These are phyloP conservation scores for Cosmia trapezina DNA, from an alignment of 2,888 invertebrate genomes.

Conservation along the genomic window DNA sequence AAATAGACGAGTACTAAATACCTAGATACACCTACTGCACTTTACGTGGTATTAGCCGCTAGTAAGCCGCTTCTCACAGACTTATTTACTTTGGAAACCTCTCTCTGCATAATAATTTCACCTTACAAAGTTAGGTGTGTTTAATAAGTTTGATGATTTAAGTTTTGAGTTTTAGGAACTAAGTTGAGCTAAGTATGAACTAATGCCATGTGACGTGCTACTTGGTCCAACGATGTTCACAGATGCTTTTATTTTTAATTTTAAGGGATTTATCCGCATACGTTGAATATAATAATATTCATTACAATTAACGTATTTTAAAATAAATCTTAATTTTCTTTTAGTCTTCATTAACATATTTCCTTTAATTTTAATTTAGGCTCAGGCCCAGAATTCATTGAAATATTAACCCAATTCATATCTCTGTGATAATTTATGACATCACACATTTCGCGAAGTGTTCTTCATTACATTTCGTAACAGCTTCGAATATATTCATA, in stretches of 20 bases:
- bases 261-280: not conserved
- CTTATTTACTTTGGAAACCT: constrained; percentile 28
- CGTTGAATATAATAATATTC: not conserved
- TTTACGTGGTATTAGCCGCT: constrained; percentile 15
- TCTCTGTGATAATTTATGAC: constrained; percentile 33
- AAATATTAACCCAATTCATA: constrained; percentile 28
- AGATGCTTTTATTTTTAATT: not conserved
- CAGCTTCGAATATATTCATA: constrained; percentile 24
- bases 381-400: constrained; percentile 12
- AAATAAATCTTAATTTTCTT: not conserved
- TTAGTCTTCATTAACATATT: too few species aligned
- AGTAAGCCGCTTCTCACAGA: constrained; percentile 28
- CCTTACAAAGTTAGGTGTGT: constrained; percentile 44
- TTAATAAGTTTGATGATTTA: constrained; percentile 32
- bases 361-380: not conserved
- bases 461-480: constrained; percentile 39
- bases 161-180: constrained; percentile 29
- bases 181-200: constrained; percentile 1
- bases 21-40: constrained; percentile 4
- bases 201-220: not conserved
- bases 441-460: constrained; percentile 15
- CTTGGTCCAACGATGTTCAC: not conserved
- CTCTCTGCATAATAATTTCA: constrained; percentile 52
- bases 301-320: not conserved
- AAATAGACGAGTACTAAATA: not conserved